Percentiles rank a stretch among this genome's conserved stretches.
These are phyloP conservation scores for Erebia palarica DNA, from an alignment of 2,888 invertebrate species.

Conservation along the genomic window DNA sequence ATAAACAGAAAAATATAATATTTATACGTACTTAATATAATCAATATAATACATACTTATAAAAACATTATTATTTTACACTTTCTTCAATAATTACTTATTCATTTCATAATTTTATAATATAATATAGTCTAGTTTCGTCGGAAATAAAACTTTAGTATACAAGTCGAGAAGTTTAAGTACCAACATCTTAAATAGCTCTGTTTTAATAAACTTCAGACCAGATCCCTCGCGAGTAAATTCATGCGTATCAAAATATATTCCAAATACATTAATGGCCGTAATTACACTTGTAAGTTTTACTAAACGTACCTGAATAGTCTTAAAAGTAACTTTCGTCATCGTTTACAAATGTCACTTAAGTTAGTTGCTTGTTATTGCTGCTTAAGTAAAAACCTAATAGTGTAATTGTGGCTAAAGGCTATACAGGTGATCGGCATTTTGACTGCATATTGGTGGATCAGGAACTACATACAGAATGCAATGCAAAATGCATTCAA, in stretches of 20 bases:
- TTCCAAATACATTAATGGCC: conserved; percentile 57
- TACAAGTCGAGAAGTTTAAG: conserved; percentile 57
- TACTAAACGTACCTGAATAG: no score
- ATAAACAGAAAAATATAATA: conserved; percentile 49
- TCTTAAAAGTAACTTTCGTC: no score
- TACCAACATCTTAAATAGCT: conserved; percentile 61
- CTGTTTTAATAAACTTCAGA: conserved; percentile 44
- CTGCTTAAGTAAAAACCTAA: conserved; percentile 25
- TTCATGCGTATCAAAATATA: conserved; percentile 78
- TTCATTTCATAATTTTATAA: conserved; percentile 34
- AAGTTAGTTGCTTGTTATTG: no score
- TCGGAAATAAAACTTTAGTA: conserved; percentile 50
- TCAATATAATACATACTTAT: conserved; percentile 45
- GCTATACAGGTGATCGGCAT: background rate
- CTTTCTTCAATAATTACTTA: conserved; percentile 61
- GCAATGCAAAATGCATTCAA: conserved; percentile 13
- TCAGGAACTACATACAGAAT: no score
- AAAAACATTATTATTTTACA: conserved; percentile 67
- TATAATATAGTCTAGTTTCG: conserved; percentile 50
- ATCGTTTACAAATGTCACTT: no score
- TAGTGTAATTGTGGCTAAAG: conserved; percentile 44
- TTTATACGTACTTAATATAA: conserved; percentile 39
- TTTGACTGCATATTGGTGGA: background rate
- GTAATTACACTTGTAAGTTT: no score
- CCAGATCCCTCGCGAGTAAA: conserved; percentile 65